Evolutionary conservation across 2,888 invertebrate species (phyloP), one percentile per base, ranked within the genome.

Genomic region (Trypoxylon attenuatum): DNA sequence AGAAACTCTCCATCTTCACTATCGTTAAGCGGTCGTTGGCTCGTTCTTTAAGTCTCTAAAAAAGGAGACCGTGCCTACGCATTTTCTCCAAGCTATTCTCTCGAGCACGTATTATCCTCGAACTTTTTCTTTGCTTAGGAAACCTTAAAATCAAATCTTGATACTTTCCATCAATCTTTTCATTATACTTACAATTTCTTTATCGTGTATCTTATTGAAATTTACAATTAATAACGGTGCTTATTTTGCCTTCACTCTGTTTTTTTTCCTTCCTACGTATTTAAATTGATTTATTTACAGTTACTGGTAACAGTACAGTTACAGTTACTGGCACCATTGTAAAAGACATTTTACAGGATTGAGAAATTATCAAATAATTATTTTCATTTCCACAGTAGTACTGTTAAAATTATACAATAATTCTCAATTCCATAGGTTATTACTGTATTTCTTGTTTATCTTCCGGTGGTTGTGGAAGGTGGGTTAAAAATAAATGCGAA

Each of bases 21-120:
- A 55, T 60, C 60, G 60, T 64, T 60, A 64, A 46, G 51, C 55
- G 64, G 60, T 60, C 55, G 46, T 18, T 51, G 60, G 60, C 55
- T 60, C 60, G 54, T 55, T 47, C 55, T 55, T 55, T 64, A 50
- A n/a, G n/a, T n/a, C n/a, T n/a, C n/a, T n/a, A n/a, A n/a, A 60
- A 59, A 60, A 55, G 60, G 29, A 55, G 41, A 33, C n/a, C 52
- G 42, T 33, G 29, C 49, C 43, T 22, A 49, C 43, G 21, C 41
- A 41, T 51, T 10, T 41, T 39, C 23, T 21, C 16, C 29, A 18
- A 4, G 21, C 3, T 29, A 23, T 46, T 50, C 33, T 46, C 25
- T 8, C 16, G 25, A 2, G 10, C 15, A 49, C 25, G 33, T 10
- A 2, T 10, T 29, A 18, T 38, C 18, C 3, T 8, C 10, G 5